Evolutionary conservation across 2,888 invertebrate species (phyloP), one percentile per base, ranked within the genome.

Genomic region (Slavum lentiscoides): DNA sequence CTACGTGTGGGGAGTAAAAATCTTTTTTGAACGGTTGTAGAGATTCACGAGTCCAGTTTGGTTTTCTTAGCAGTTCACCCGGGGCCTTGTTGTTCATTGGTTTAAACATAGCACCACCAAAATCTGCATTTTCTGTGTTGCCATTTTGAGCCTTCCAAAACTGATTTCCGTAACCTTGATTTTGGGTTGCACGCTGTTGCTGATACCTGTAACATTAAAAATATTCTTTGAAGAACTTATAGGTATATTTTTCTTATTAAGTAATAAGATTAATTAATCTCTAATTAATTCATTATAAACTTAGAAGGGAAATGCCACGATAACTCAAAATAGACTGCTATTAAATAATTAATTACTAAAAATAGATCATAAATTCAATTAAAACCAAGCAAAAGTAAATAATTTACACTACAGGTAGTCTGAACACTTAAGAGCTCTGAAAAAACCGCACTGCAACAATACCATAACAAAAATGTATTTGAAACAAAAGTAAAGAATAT

Each of bases 1-100:
- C 89, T 0, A 91, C 90, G 85, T 94, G 93, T 7, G 97, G 96
- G 62, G 92, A 89, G 86, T 97, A 98, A 86, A 97, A 97, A 87
- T 96, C 94, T 87, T 98, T 98, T 85, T 95, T 91, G 87, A 98
- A 96, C 0, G 95, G 94, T 59, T 92, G 92, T n/a, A 98, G 88
- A 66, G 90, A 89, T 23, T 91, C 89, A 85, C 91, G 89, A 84
- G 96, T 95, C 97, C 97, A 98, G 83, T 93, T 91, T 9, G 96
- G 94, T 86, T 94, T 95, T 6, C 94, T 90, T 30, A 97, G 88
- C 39, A 64, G 55, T 61, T 82, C 74, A 55, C 82, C 82, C 1
- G 82, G 82, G 5, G 72, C 64, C 49, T 80, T 80, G 62, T 80
- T 80, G 62, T 80, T 80, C 80, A 80, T 64, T 39, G 80, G 80